Evolutionary conservation across 1,140 invertebrate genomes (phyloP).

Genomic region (Drosophila athabasca): DNA sequence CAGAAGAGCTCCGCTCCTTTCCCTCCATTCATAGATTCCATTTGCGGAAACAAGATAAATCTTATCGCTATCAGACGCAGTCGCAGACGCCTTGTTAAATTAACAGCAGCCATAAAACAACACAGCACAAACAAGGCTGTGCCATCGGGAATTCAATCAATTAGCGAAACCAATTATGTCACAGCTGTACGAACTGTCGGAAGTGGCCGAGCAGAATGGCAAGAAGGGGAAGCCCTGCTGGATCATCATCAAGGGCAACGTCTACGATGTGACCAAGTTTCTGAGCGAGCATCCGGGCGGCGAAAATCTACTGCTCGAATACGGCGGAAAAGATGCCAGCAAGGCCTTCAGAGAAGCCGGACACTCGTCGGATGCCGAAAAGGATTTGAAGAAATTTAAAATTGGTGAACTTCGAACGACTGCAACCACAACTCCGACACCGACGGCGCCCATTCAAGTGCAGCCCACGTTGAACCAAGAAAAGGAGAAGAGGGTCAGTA

Average conservation of each 20-base stretch:
- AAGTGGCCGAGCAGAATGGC: constrained; percentile 86
- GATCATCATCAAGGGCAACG: constrained; percentile 87
- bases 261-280: constrained; percentile 88
- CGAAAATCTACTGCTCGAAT: constrained; percentile 86
- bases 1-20: neutral
- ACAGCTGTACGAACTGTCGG: constrained; percentile 84
- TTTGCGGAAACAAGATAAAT: neutral
- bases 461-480: constrained; percentile 29
- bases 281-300: constrained; percentile 88
- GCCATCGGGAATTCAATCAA: constrained; percentile 14
- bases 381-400: constrained; percentile 86
- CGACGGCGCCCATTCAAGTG: constrained; percentile 38
- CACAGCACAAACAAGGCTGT: neutral
- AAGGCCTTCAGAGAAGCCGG: constrained; percentile 87
- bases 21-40: too few relatives aligned
- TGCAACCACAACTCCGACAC: constrained; percentile 9
- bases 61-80: neutral
- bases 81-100: neutral
- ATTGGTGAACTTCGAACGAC: constrained; percentile 85
- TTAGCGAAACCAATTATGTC: constrained; percentile 51
- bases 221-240: constrained; percentile 84
- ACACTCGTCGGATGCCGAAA: constrained; percentile 87
- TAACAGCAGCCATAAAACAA: constrained; percentile 2
- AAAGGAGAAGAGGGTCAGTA: neutral
- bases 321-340: constrained; percentile 87